Evolutionary conservation across 1,140 invertebrate species (phyloP), one percentile per base, ranked within the genome.

Genomic region (Euwallacea similis): DNA sequence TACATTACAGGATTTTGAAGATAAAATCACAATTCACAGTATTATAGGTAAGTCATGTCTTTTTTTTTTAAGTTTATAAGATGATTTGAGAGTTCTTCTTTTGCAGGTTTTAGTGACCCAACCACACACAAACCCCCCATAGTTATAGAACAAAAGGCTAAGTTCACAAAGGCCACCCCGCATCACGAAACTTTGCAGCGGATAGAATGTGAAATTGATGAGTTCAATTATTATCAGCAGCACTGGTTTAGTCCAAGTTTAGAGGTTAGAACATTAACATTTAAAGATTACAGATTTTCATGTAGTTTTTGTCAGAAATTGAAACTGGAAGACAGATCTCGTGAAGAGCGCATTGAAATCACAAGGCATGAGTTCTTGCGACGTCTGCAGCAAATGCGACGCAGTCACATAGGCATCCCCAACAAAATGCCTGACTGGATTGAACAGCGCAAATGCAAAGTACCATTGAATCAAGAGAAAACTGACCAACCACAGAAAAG

Each of bases 221-320:
- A 77, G 44, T 77, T 74, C 70, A 81, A 81, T 72, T 77, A 80
- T 70, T 80, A 81, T 69, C 80, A 81, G 69, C 76, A 79, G 59
- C 75, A 80, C 69, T 81, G 80, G 80, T 81, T 81, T 66, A 80
- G 79, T 76, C 74, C 78, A 13, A 77, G 79, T 68, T 69, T 81
- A 55, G 80, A 81, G 75, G 79, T 80, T 75, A 71, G 7, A 33
- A 4, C 21, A 33, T 33, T 33, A 33, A 33, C 4, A 33, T 33
- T 33, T 2, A 10, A 16, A 11, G 21, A 61, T 16, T 16, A 55
- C 7, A 21, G 44, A 15, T 46, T 21, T 66, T 66, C 15, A 8
- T 7, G 15, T 66, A 66, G 7, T n/a, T 42, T 41, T 42, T 72
- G 68, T 10, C 53, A 80, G 79, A 77, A 76, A 72, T 77, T 81